Evolutionary conservation across 2,113 vertebrate genomes (phyloP), one percentile per base, ranked within the genome.

Genomic region (Neoarius graeffei): DNA sequence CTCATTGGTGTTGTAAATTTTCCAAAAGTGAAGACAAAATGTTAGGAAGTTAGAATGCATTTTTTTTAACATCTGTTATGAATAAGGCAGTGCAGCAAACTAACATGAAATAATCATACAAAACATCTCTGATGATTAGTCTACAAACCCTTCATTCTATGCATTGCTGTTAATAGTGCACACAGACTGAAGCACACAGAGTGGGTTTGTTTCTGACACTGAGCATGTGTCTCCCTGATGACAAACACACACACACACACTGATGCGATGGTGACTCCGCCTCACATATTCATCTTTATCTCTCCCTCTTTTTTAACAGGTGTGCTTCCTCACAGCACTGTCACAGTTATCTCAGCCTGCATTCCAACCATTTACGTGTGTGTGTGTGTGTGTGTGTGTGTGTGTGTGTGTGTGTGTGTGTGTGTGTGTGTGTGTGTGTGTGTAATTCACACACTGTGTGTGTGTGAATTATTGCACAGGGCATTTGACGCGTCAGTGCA

Each of bases 351-450:
- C 81, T 84, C 30, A 81, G 57, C 56, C 85, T 84, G 76, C 87
- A 88, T 88, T 88, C 87, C 84, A 86, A 54, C 48, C 27, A 50
- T 66, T 88, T 77, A 86, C 20, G 14, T 20, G 54, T 80, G 86
- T 79, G 59, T 83, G 86, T 48, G 19, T 85, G 48, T 81, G 81
- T 84, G 81, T 88, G 50, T 76, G 84, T 80, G 17, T 59, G 14
- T 50, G 73, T 80, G 17, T 59, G 14, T 50, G 73, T 20, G 54
- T 80, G 86, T 79, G 59, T 83, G 86, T 48, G 19, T 85, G 48
- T 81, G 81, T 84, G 81, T 88, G 50, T 76, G 14, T 20, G 54
- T 80, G 86, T 79, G 59, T 83, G 86, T 48, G 19, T 85, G 48
- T 81, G 81, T 84, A n/a, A n/a, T n/a, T n/a, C n/a, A n/a, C n/a